Evolutionary conservation across 2,113 vertebrate genomes (phyloP).

Genomic region (Heterotis niloticus): DNA sequence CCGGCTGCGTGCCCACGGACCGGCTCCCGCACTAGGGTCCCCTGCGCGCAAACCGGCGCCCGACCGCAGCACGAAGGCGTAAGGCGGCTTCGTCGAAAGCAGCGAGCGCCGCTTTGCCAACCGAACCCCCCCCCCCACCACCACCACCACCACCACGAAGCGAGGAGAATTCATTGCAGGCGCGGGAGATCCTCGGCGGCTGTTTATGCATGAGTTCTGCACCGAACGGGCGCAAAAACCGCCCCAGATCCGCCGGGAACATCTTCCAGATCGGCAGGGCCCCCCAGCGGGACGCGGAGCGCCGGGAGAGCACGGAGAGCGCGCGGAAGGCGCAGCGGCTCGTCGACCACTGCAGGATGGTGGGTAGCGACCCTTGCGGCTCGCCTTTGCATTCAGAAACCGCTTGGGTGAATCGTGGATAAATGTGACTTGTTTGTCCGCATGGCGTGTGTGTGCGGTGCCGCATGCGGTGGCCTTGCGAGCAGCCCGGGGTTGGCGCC

Average conservation of each 20-base stretch:
- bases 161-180: constrained; percentile 44
- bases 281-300: constrained; percentile 73
- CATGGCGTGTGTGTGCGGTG: too few species aligned
- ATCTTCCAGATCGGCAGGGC: constrained; percentile 85
- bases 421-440: too few species aligned
- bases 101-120: too few species aligned
- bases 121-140: too few species aligned
- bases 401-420: constrained; percentile 27
- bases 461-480: too few species aligned
- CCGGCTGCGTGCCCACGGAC: constrained; percentile 61
- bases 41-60: constrained; percentile 6
- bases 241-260: constrained; percentile 83
- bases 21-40: constrained; percentile 40
- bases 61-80: too few species aligned
- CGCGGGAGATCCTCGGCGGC: constrained; percentile 69
- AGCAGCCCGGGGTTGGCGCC: too few species aligned
- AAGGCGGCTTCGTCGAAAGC: too few species aligned
- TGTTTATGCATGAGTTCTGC: constrained; percentile 97
- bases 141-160: too few species aligned
- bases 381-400: constrained; percentile 66
- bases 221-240: constrained; percentile 95
- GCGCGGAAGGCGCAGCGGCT: constrained; percentile 74
- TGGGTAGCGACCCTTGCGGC: constrained; percentile 63
- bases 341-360: constrained; percentile 95
- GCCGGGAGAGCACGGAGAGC: constrained; percentile 82